Evolutionary conservation across 2,113 vertebrate genomes (phyloP).

Genomic region (Galeopterus variegatus): DNA sequence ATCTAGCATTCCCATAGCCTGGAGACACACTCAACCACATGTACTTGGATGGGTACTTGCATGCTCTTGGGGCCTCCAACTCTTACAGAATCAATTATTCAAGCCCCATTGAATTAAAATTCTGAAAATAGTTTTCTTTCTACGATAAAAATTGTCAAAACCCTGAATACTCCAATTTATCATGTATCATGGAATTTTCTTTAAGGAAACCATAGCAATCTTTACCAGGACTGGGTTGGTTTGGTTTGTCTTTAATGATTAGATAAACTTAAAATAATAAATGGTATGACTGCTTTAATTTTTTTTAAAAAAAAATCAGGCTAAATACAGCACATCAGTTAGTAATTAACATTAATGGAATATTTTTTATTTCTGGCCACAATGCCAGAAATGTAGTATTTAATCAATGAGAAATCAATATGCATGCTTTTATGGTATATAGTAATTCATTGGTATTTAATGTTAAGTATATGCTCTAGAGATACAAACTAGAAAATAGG

Average conservation of each 20-base stretch:
- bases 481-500: constrained; percentile 2
- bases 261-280: constrained; percentile 63
- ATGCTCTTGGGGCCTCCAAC: neutral
- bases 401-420: constrained; percentile 77
- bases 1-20: neutral
- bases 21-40: constrained; percentile 17
- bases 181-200: constrained; percentile 53
- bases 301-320: neutral
- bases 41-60: neutral
- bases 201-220: constrained; percentile 38
- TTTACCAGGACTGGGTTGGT: constrained; percentile 31
- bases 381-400: constrained; percentile 56
- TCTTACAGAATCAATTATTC: constrained; percentile 65
- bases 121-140: constrained; percentile 68
- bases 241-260: constrained; percentile 62
- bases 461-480: constrained; percentile 58
- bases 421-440: constrained; percentile 50
- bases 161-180: constrained; percentile 38
- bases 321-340: constrained; percentile 51
- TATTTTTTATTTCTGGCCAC: constrained; percentile 44
- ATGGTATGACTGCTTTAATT: constrained; percentile 20
- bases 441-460: constrained; percentile 65
- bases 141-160: constrained; percentile 59
- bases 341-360: constrained; percentile 72
- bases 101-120: constrained; percentile 4